Conservation (phyloP, 1,140 invertebrate genomes). For the Amyelois transitella region DNA sequence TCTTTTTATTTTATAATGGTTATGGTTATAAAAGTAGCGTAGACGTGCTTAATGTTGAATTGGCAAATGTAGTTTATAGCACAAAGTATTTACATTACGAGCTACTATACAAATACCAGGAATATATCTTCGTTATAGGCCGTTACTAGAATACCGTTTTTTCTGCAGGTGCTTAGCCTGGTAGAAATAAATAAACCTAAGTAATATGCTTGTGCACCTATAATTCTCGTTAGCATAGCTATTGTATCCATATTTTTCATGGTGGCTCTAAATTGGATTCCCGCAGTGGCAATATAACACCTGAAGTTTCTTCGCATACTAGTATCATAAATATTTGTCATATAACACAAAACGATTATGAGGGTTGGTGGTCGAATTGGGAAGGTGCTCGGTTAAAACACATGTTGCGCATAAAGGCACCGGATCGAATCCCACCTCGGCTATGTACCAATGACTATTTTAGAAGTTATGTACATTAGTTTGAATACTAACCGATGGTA, state of each 20-base stretch:
- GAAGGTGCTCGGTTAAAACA: no score
- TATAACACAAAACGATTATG: no score
- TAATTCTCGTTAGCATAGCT: not conserved
- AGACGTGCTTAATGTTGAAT: constrained; percentile 4
- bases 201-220: not conserved
- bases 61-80: not conserved
- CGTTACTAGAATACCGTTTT: not conserved
- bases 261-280: not conserved
- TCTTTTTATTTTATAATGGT: not conserved
- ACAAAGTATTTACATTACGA: not conserved
- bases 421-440: no score
- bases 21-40: constrained; percentile 4
- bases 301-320: not conserved
- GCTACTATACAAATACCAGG: not conserved
- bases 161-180: not conserved
- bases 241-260: constrained; percentile 5
- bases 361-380: no score
- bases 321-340: constrained; percentile 3
- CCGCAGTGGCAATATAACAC: not conserved
- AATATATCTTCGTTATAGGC: not conserved
- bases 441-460: no score
- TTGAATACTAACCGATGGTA: no score
- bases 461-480: no score
- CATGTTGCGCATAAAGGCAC: no score
- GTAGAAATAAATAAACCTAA: not conserved